Conservation (phyloP, 1,140 invertebrate species). For the Acromyrmex charruanus region DNA sequence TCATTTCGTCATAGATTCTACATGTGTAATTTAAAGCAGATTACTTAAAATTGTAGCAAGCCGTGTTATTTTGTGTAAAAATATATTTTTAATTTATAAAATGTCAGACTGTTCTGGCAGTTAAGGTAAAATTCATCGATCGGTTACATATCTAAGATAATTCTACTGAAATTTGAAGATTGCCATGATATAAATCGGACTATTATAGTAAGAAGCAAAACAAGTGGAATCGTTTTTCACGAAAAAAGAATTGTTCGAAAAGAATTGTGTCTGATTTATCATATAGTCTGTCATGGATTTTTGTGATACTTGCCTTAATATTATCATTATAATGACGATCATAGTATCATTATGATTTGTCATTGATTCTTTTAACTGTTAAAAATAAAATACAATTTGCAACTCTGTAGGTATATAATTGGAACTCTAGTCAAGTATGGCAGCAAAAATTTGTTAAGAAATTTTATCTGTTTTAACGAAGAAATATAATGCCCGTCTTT, state of each 20-base stretch:
- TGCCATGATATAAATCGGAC: not conserved
- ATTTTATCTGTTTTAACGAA: conserved; percentile 21
- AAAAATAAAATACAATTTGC: conserved; percentile 24
- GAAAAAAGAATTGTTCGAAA: conserved; percentile 28
- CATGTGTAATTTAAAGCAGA: not conserved
- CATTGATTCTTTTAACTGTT: conserved; percentile 8
- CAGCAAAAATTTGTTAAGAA: not conserved
- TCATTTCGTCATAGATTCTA: not conserved
- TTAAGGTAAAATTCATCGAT: not conserved
- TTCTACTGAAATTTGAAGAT: not conserved
- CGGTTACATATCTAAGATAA: not conserved
- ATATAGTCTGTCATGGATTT: not conserved
- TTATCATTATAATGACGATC: not conserved
- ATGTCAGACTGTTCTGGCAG: not conserved
- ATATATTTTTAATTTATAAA: not conserved
- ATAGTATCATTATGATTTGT: conserved; percentile 25
- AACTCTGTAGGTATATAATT: not conserved
- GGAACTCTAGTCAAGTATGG: not conserved
- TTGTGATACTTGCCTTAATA: conserved; percentile 54
- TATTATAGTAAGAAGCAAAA: not conserved
- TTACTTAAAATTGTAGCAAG: not conserved
- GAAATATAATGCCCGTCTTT: not conserved
- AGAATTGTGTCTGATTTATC: conserved; percentile 39
- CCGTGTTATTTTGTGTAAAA: not conserved
- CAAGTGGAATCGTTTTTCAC: conserved; percentile 60